Evolutionary conservation across 2,888 invertebrate genomes (phyloP).

Genomic region (Cybosia mesomella): DNA sequence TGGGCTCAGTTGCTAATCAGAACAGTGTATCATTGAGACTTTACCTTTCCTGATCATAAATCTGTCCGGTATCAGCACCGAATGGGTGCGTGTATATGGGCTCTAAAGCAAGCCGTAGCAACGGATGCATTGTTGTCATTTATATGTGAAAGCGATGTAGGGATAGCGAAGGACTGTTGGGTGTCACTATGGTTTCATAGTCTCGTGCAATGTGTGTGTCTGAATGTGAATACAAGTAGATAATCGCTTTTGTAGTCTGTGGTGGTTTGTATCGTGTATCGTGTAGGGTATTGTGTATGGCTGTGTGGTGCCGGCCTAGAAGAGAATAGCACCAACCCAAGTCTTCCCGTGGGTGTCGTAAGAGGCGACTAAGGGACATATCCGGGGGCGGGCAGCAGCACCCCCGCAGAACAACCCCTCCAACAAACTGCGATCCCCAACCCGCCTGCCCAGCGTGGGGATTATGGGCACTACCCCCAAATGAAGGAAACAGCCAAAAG

Average conservation of each 20-base stretch:
- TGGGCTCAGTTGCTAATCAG: not conserved
- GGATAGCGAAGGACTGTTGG: constrained; percentile 19
- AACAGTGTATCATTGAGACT: not conserved
- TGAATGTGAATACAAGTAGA: constrained; percentile 13
- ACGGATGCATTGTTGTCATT: constrained; percentile 24
- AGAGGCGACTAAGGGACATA: no score
- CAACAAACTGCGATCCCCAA: no score
- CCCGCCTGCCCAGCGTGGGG: no score
- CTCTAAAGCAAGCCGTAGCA: not conserved
- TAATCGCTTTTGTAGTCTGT: not conserved
- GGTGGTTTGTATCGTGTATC: not conserved
- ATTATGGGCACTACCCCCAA: no score
- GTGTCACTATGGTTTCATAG: constrained; percentile 20
- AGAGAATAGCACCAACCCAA: no score
- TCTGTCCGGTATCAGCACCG: not conserved
- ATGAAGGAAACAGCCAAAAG: no score
- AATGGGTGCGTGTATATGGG: not conserved
- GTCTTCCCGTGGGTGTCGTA: no score
- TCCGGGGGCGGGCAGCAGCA: no score
- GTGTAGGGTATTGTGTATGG: no score
- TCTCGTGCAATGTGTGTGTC: constrained; percentile 8
- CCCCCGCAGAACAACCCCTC: no score
- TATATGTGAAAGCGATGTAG: constrained; percentile 22
- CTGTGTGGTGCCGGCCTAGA: no score
- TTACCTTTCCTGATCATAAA: not conserved